Evolutionary conservation across 23 tunicate species (phyloP).

Genomic region (Aplidium turbinatum): DNA sequence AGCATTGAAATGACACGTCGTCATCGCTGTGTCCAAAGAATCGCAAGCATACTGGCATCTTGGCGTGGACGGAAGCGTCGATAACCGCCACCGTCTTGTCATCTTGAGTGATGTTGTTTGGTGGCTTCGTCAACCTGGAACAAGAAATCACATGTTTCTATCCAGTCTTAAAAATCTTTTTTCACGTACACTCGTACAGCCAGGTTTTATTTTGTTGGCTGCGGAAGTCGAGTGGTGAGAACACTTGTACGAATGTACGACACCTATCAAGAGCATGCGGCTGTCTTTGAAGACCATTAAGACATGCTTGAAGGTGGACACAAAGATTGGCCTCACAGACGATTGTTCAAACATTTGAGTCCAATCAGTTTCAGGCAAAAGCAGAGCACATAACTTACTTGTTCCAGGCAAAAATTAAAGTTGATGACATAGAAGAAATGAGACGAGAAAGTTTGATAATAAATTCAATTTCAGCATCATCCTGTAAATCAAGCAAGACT

Average conservation of each 20-base stretch:
- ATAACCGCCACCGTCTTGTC: constrained; percentile 24
- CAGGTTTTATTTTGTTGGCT: neutral
- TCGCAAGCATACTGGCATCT: constrained; percentile 52
- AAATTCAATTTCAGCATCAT: constrained; percentile 74
- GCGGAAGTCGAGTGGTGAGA: neutral
- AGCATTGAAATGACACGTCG: constrained; percentile 91
- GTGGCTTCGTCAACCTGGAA: constrained; percentile 9
- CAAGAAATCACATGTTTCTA: neutral
- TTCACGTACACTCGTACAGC: neutral
- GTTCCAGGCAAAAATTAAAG: constrained; percentile 69
- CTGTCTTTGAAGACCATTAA: too few species aligned
- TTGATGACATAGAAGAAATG: constrained; percentile 71
- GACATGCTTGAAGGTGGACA: too few species aligned
- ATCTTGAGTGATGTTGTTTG: neutral
- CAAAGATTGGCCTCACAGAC: too few species aligned
- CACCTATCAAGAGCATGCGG: too few species aligned
- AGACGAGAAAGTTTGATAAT: constrained; percentile 75
- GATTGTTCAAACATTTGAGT: too few species aligned
- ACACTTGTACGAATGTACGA: too few species aligned
- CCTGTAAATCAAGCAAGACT: constrained; percentile 21
- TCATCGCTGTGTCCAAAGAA: constrained; percentile 91
- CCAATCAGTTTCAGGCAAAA: too few species aligned
- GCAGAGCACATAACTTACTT: constrained; percentile 24
- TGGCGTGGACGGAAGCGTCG: constrained; percentile 37
- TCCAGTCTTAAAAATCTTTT: neutral